Conservation (phyloP, 1,140 invertebrate species). For the Brachionus asplanchnoidis region DNA sequence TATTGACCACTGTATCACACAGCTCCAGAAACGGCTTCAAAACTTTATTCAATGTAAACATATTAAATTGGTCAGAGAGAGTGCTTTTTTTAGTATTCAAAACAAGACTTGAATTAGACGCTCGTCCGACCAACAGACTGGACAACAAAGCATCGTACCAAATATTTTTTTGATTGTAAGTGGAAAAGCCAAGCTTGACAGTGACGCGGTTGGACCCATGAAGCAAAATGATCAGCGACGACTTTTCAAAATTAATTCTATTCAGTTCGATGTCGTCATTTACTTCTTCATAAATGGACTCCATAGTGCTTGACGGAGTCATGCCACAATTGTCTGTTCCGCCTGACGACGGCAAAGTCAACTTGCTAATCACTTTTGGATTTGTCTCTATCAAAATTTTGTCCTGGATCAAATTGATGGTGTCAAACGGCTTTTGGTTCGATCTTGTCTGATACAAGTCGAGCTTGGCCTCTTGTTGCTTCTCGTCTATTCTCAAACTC, state of each 20-base stretch:
- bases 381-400: constrained; percentile 29
- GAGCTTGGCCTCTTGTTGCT: constrained; percentile 13
- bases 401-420: constrained; percentile 32
- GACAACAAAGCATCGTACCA: constrained; percentile 39
- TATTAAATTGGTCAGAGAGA: constrained; percentile 19
- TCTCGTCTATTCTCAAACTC: constrained; percentile 9
- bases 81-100: not conserved
- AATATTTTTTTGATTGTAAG: constrained; percentile 34
- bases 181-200: not conserved
- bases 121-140: not conserved
- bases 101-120: not conserved
- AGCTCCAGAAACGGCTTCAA: constrained; percentile 31
- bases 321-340: not conserved
- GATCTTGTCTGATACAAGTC: constrained; percentile 28
- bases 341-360: not conserved
- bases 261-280: constrained; percentile 16
- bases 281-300: constrained; percentile 32
- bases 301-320: not conserved
- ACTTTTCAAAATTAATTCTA: constrained; percentile 24
- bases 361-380: not conserved
- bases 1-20: constrained; percentile 35
- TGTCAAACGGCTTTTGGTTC: constrained; percentile 36
- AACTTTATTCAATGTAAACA: constrained; percentile 12
- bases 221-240: not conserved
- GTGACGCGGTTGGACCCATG: not conserved